These are phyloP conservation scores for Onychomys arenicola DNA, from an alignment of 2,797 vertebrate species.

Conservation along the genomic window DNA sequence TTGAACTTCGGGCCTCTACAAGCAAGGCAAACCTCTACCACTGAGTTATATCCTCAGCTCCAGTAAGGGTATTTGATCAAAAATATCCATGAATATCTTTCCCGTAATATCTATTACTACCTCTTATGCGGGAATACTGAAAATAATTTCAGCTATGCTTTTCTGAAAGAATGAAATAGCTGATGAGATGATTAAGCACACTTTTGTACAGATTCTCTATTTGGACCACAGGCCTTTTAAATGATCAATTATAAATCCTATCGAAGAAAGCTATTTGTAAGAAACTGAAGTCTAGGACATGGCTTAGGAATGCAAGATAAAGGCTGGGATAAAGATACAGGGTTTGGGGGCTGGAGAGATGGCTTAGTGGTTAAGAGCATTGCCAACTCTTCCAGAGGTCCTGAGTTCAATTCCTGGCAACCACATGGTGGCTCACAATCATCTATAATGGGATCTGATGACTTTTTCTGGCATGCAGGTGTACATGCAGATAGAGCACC, in stretches of 20 bases:
- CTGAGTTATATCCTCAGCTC: neutral
- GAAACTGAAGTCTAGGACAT: constrained; percentile 1
- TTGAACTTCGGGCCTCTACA: neutral
- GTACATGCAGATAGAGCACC: neutral
- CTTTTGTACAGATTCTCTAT: constrained; percentile 57
- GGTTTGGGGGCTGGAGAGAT: neutral
- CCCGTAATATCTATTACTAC: neutral
- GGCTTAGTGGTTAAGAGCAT: neutral
- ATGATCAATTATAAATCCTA: constrained; percentile 38
- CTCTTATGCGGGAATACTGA: neutral
- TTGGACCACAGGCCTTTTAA: neutral
- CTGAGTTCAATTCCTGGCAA: neutral
- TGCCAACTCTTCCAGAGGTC: neutral
- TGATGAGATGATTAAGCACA: constrained; percentile 27
- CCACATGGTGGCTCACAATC: neutral
- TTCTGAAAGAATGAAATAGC: constrained; percentile 35
- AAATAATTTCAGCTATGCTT: constrained; percentile 35
- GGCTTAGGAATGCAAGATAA: constrained; percentile 35
- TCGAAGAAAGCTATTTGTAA: constrained; percentile 34
- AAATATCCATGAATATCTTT: neutral
- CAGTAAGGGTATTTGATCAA: constrained; percentile 19
- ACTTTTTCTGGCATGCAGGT: neutral
- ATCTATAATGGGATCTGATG: neutral
- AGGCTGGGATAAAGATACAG: constrained; percentile 19
- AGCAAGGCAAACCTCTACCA: neutral